A percentile compares a stretch with the other conserved stretches of the same genome.
Evolutionary conservation across 2,113 vertebrate genomes (phyloP).

Genomic region (Ptyas mucosa): DNA sequence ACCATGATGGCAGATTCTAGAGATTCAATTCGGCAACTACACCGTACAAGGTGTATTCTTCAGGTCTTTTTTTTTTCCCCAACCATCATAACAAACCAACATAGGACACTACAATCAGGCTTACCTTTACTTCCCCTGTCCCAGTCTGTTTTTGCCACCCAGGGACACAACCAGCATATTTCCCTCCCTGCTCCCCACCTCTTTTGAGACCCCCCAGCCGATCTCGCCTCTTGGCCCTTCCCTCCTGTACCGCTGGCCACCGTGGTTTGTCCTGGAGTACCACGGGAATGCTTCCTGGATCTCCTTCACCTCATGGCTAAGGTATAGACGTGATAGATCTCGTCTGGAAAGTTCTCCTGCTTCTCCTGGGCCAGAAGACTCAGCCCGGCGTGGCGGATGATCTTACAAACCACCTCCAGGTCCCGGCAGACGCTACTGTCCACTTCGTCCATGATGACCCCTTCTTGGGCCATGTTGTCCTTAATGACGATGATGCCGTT

Average conservation of each 20-base stretch:
- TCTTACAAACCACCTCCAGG: constrained; percentile 73
- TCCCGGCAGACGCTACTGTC: constrained; percentile 97
- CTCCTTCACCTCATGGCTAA: constrained; percentile 85
- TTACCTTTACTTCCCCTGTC: constrained; percentile 8
- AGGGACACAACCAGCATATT: neutral
- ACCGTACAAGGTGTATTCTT: constrained; percentile 43
- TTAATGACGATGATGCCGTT: constrained; percentile 90
- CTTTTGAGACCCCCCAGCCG: neutral
- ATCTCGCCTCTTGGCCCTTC: neutral
- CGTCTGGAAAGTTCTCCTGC: constrained; percentile 89
- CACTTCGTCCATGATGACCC: constrained; percentile 89
- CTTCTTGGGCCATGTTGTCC: constrained; percentile 95
- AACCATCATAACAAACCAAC: neutral
- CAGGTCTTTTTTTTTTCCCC: constrained; percentile 7
- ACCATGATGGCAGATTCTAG: neutral
- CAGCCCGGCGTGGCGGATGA: constrained; percentile 81
- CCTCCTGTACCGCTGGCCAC: neutral
- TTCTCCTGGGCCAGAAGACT: constrained; percentile 81
- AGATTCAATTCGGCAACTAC: neutral
- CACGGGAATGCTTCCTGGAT: neutral
- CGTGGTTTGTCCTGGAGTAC: accelerated
- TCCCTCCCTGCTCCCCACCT: neutral
- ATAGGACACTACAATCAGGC: constrained; percentile 39
- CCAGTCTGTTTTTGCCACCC: neutral
- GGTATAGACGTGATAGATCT: constrained; percentile 93